A percentile compares a stretch with the other conserved stretches of the same genome.
These are phyloP conservation scores for Bolborhynchus lineola DNA, from an alignment of 2,113 vertebrate species.

Conservation along the genomic window DNA sequence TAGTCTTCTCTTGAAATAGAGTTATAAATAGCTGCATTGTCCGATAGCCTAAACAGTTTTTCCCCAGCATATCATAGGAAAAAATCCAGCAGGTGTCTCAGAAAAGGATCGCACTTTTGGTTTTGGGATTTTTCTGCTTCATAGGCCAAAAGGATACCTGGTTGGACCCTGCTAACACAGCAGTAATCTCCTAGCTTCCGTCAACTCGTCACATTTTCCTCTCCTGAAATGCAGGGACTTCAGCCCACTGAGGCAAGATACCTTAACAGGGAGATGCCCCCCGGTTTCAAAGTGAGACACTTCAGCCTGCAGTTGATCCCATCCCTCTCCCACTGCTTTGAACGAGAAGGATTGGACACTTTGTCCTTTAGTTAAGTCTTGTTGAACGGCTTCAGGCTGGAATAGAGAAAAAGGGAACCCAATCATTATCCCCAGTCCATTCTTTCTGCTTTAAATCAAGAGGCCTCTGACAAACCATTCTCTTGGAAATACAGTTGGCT, in stretches of 20 bases:
- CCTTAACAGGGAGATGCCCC: not conserved
- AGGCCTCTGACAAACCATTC: not conserved
- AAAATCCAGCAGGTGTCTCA: not conserved
- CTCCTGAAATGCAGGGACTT: not conserved
- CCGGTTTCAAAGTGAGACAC: fast-evolving
- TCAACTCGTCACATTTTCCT: not conserved
- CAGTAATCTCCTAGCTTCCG: not conserved
- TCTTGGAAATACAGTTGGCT: not conserved
- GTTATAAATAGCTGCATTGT: slow-evolving; percentile 2
- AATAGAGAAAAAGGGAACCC: not conserved
- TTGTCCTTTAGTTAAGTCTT: not conserved
- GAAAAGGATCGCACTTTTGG: not conserved
- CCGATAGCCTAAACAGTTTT: not conserved
- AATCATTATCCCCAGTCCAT: too few relatives aligned
- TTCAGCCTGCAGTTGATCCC: not conserved
- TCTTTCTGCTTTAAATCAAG: not conserved
- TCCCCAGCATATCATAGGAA: not conserved
- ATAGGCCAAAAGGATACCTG: not conserved
- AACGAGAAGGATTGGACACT: not conserved
- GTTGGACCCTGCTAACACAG: not conserved
- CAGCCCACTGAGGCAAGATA: not conserved
- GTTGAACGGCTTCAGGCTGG: not conserved
- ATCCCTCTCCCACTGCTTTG: not conserved
- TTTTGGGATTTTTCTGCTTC: not conserved
- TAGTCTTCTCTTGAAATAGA: slow-evolving; percentile 9